phyloP scores from a whole-genome alignment of 2,113 vertebrate species.

The Myotis davidii region DNA sequence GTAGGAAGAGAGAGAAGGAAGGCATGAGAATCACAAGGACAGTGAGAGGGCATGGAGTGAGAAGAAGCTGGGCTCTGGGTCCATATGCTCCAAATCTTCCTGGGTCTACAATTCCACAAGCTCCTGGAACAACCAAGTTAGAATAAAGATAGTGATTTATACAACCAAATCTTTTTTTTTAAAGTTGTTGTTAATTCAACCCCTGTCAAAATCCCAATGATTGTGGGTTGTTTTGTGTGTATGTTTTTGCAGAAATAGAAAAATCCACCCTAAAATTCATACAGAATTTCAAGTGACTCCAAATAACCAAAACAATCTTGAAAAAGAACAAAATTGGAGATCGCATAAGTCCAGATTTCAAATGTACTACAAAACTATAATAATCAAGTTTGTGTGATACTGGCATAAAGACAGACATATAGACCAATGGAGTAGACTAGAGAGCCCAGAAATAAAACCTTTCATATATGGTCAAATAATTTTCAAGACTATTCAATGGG shows the following conservation, averaged over 20 bases:
- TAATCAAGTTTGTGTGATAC: not conserved
- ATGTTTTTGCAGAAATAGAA: not conserved
- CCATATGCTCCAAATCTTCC: not conserved
- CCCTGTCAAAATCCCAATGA: not conserved
- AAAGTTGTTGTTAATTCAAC: constrained; percentile 6
- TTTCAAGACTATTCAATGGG: not conserved
- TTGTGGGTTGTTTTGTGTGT: not conserved
- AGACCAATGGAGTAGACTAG: not conserved
- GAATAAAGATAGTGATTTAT: not conserved
- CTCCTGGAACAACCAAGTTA: not conserved
- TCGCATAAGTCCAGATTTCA: not conserved
- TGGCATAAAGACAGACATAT: not conserved
- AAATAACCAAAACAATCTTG: not conserved
- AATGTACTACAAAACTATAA: not conserved
- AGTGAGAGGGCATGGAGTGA: not conserved
- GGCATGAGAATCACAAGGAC: not conserved
- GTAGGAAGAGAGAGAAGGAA: not conserved
- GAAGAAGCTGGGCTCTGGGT: not conserved
- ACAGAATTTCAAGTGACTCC: not conserved
- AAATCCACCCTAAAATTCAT: constrained; percentile 7
- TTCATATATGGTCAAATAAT: not conserved
- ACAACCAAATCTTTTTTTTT: not conserved
- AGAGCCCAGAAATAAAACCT: not conserved
- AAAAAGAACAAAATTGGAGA: not conserved
- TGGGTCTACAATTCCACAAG: not conserved